A percentile compares a stretch with the other conserved stretches of the same genome.
Conservation (phyloP, 2,888 invertebrate species). For the Mythimna lalbum region DNA sequence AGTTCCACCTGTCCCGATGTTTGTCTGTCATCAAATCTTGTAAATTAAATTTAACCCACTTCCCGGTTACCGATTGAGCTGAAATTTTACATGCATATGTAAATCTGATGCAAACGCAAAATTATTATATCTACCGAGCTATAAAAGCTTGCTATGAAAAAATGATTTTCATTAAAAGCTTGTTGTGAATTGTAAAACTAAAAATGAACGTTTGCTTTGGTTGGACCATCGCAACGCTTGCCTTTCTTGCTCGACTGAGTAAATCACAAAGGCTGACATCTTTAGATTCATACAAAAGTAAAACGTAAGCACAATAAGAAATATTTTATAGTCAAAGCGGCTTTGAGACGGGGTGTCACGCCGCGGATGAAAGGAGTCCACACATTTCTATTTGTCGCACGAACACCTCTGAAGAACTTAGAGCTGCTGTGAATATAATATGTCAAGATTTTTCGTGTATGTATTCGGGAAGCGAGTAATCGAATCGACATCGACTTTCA, state of each 20-base stretch:
- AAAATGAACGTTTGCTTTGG: conserved; percentile 35
- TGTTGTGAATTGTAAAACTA: conserved; percentile 14
- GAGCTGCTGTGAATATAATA: conserved; percentile 56
- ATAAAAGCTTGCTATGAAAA: too few species aligned
- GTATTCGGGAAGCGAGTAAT: conserved; percentile 53
- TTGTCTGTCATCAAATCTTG: too few species aligned
- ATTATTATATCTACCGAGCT: too few species aligned
- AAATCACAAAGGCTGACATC: conserved; percentile 70
- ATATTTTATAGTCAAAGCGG: conserved; percentile 75
- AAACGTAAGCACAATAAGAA: conserved; percentile 73
- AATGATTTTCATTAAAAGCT: too few species aligned
- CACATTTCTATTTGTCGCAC: conserved; percentile 73
- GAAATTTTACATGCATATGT: too few species aligned
- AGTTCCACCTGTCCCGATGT: too few species aligned
- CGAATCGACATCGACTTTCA: conserved; percentile 58
- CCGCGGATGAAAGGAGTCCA: conserved; percentile 65
- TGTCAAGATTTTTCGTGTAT: conserved; percentile 51
- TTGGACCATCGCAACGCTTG: conserved; percentile 62
- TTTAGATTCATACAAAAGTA: conserved; percentile 68
- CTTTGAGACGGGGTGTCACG: conserved; percentile 67
- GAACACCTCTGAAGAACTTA: conserved; percentile 58
- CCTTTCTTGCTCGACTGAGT: conserved; percentile 62
- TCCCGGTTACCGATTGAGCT: too few species aligned
- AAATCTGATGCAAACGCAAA: too few species aligned
- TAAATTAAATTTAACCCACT: too few species aligned